Percentiles rank a stretch among this genome's conserved stretches.
These are phyloP conservation scores for Andrena flavipes DNA, from an alignment of 2,888 invertebrate genomes.

Conservation along the genomic window DNA sequence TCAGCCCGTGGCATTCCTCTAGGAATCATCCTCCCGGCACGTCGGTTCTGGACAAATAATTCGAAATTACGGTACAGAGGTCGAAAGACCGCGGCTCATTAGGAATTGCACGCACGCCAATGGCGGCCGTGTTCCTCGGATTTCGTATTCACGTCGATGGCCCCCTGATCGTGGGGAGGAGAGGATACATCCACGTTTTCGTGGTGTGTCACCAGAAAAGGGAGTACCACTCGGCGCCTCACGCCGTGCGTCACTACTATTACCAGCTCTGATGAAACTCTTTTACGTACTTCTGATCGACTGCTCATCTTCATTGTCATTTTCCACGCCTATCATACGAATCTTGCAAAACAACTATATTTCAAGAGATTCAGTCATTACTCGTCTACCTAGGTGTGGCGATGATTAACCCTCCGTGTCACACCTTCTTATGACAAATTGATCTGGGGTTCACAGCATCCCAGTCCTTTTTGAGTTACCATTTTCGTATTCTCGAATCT, in stretches of 20 bases:
- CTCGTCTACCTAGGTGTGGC: too few species aligned
- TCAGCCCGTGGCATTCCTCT: not conserved
- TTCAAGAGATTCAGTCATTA: too few species aligned
- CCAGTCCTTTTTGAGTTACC: too few species aligned
- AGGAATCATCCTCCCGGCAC: not conserved
- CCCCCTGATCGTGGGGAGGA: conserved; percentile 10
- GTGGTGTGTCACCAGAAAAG: conserved; percentile 42
- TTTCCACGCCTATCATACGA: not conserved
- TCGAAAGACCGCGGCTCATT: conserved; percentile 34
- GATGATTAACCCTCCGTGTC: too few species aligned
- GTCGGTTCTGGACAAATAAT: conserved; percentile 3
- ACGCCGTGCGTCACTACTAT: conserved; percentile 13
- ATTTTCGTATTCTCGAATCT: too few species aligned
- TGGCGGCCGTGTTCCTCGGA: conserved; percentile 48
- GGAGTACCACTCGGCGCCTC: conserved; percentile 16
- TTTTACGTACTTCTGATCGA: conserved; percentile 10
- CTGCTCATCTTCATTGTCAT: not conserved
- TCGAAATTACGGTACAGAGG: conserved; percentile 35
- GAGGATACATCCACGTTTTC: conserved; percentile 26
- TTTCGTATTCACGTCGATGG: conserved; percentile 58
- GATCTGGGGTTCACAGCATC: too few species aligned
- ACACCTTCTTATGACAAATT: too few species aligned
- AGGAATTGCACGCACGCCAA: conserved; percentile 64
- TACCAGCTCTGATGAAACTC: conserved; percentile 36
- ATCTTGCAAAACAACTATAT: not conserved